Base-by-base conservation (phyloP, 2,797 vertebrate genomes). In the Benthosema pterotum region DNA sequence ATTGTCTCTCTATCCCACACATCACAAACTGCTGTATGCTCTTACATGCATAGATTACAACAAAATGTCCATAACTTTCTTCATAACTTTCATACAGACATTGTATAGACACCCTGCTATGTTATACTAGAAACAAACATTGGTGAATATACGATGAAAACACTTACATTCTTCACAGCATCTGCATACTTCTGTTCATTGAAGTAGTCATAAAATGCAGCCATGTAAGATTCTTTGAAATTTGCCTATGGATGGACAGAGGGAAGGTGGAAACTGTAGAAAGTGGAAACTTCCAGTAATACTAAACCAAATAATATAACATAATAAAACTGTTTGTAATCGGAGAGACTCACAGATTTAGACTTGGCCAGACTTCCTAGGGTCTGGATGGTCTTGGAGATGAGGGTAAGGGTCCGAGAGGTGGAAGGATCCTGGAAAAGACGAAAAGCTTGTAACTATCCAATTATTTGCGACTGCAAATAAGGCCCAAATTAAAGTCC, bases 221-320 rank as follows among this genome's bases (percentile, higher is more conserved):
- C 97, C 98, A 99, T 99, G 88, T 97, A 99, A 1, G 96, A 94
- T 86, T 99, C 98, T 86, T 99, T 99, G 80, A 99, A 99, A 84
- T 93, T 99, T 78, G 96, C 97, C 97, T 99, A 69, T 70, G 90
- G n/a, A n/a, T n/a, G 63, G 48, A 86, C 75, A 58, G 52, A 53
- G 58, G 62, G 38, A 2, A 17, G 50, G 11, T 52, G 2, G 64
- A 19, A 38, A 38, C 32, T 38, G 32, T 38, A 1, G n/a, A n/a
- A n/a, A n/a, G n/a, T n/a, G n/a, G n/a, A n/a, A n/a, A 38, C 11
- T 38, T 38, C 7, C 32, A 9, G 7, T 11, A 9, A 38, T 38
- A 38, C 32, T 59, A 15, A 57, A 14, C 65, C 17, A 19, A 3
- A 55, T 61, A 54, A 5, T n/a, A n/a, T n/a, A n/a, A n/a, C n/a